These are phyloP conservation scores for Pogonomyrmex barbatus DNA, from an alignment of 1,140 invertebrate genomes.

Conservation along the genomic window DNA sequence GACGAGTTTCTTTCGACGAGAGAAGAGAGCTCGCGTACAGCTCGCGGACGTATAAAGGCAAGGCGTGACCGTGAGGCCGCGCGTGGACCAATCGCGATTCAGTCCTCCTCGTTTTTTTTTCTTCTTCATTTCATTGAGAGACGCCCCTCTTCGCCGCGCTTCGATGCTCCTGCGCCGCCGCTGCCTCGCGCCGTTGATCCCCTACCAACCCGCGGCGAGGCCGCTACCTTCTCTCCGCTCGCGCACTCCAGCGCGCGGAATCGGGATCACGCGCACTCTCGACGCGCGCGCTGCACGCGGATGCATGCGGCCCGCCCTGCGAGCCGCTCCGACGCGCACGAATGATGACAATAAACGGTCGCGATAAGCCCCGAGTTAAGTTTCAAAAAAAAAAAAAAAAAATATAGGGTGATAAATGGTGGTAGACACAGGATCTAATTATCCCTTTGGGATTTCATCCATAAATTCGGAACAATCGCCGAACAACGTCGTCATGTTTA, in stretches of 20 bases:
- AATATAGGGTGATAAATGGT: too few species aligned
- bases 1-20: neutral
- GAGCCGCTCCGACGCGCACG: constrained; percentile 56
- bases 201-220: constrained; percentile 67
- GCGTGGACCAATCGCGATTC: constrained; percentile 81
- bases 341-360: neutral
- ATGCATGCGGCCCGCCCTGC: constrained; percentile 67
- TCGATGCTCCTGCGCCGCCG: constrained; percentile 64
- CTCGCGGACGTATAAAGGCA: constrained; percentile 71
- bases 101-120: constrained; percentile 65
- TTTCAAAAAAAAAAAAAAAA: too few species aligned
- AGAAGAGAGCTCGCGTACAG: constrained; percentile 14
- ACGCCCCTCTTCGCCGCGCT: constrained; percentile 52
- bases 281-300: constrained; percentile 55
- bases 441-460: too few species aligned
- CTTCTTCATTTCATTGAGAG: constrained; percentile 70
- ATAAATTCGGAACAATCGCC: too few species aligned
- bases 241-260: constrained; percentile 62
- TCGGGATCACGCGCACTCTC: constrained; percentile 78
- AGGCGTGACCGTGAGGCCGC: constrained; percentile 78
- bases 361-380: too few species aligned
- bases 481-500: too few species aligned
- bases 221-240: constrained; percentile 40
- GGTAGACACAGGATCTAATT: too few species aligned
- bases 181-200: constrained; percentile 71